Base-by-base conservation (phyloP, 1,140 invertebrate genomes). In the Aphis gossypii region DNA sequence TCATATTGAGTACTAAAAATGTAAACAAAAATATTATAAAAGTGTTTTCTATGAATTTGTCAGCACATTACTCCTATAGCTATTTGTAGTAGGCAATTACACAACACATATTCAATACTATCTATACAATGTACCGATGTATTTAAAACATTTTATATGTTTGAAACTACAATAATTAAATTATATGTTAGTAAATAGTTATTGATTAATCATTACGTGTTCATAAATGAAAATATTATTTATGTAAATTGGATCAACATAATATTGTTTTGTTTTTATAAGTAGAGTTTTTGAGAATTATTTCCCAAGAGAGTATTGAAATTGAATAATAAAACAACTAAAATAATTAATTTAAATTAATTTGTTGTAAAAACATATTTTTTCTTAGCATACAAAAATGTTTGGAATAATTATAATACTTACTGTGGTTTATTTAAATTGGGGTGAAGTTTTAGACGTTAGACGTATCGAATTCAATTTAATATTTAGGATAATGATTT, bases 301-400 rank as follows among this genome's bases (percentile, higher is more conserved):
- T n/a, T 76, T 18, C 30, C 30, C 60, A 0, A 68, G 14, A 76
- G 60, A 76, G n/a, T 76, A n/a, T 76, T 76, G 14, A 76, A 76
- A 76, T n/a, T 76, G 30, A 76, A 76, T 76, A 76, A 35, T 76
- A 76, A 76, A n/a, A 76, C 60, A 68, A 76, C 60, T n/a, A n/a
- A 76, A 76, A n/a, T 76, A 76, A n/a, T 76, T n/a, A 5, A 76
- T 76, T 6, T 76, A n/a, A 76, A n/a, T 76, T 76, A n/a, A 76
- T 35, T 76, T 76, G 30, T n/a, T 4, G 14, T 18, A 11, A 76
- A 35, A 76, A 76, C 30, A 76, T n/a, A 14, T 76, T 76, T 68
- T 68, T 76, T 76, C 30, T 76, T 76, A 76, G 14, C 30, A 35
- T 51, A 51, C 14, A 20, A 46, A 46, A 46, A 51, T 76, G 14